phyloP scores from a whole-genome alignment of 2,888 invertebrate genomes.

The Axea sp. region DNA sequence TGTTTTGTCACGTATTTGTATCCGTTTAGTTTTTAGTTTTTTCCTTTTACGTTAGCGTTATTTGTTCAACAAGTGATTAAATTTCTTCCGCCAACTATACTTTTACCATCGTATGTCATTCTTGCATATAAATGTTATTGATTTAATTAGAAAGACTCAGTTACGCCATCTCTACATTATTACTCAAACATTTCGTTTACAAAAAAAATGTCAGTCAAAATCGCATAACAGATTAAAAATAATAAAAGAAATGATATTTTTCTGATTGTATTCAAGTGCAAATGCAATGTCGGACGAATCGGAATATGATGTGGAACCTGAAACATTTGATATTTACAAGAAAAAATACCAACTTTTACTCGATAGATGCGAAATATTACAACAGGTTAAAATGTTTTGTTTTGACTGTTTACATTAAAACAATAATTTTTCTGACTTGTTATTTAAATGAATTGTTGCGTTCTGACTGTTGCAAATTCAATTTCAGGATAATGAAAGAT shows the following conservation, averaged over 20 bases:
- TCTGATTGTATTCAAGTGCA: conserved; percentile 50
- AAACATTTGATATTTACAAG: conserved; percentile 85
- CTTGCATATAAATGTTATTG: too few species aligned
- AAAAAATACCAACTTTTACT: conserved; percentile 87
- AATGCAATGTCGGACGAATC: conserved; percentile 83
- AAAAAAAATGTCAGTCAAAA: conserved; percentile 2
- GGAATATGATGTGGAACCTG: conserved; percentile 81
- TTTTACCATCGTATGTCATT: too few species aligned
- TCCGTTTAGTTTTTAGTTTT: too few species aligned
- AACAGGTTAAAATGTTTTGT: conserved; percentile 80
- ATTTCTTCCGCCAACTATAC: too few species aligned
- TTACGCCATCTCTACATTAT: too few species aligned
- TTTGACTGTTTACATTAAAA: conserved; percentile 1
- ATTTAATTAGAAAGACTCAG: too few species aligned
- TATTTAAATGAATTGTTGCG: conserved; percentile 2
- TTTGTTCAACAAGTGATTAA: too few species aligned
- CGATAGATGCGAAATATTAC: conserved; percentile 87
- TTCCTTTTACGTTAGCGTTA: too few species aligned
- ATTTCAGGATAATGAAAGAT: conserved; percentile 85
- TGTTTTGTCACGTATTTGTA: too few species aligned
- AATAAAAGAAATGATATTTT: conserved; percentile 9
- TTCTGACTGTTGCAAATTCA: conserved; percentile 2
- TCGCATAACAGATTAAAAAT: conserved; percentile 5
- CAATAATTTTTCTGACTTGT: conserved; percentile 5
- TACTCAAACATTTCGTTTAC: too few species aligned